Evolutionary conservation across 1,140 invertebrate genomes (phyloP).

Genomic region (Delia radicum): DNA sequence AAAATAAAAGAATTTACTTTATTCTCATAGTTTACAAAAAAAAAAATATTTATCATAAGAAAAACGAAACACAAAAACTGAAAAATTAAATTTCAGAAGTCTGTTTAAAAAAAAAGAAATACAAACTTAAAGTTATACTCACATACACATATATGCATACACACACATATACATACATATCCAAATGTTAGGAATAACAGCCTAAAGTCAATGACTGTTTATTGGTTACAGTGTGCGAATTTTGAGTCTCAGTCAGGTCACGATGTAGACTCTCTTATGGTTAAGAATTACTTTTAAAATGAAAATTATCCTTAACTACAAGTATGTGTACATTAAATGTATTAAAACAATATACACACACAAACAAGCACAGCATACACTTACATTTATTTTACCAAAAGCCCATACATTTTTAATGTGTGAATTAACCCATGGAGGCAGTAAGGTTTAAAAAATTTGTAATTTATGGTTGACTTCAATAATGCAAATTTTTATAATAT

Average conservation of each 20-base stretch:
- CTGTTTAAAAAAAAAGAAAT: not conserved
- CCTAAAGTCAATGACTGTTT: slow-evolving; percentile 16
- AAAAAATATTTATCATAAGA: not conserved
- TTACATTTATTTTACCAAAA: not conserved
- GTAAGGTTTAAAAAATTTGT: too few species aligned
- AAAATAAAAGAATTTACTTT: not conserved
- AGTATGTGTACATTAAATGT: slow-evolving; percentile 2
- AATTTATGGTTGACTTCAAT: too few species aligned
- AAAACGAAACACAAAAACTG: too few species aligned
- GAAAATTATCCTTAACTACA: slow-evolving; percentile 19
- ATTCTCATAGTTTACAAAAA: too few species aligned
- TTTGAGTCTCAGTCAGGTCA: slow-evolving; percentile 13
- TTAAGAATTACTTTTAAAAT: slow-evolving; percentile 10
- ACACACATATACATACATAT: too few species aligned
- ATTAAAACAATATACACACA: not conserved
- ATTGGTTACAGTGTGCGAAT: not conserved
- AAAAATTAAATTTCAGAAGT: too few species aligned
- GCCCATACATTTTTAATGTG: too few species aligned
- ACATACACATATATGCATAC: not conserved
- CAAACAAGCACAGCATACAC: not conserved
- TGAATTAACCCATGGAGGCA: too few species aligned
- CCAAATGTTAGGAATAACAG: not conserved
- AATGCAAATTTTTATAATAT: too few species aligned
- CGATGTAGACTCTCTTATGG: slow-evolving; percentile 10
- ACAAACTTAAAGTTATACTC: not conserved